These are phyloP conservation scores for Betta splendens DNA, from an alignment of 2,797 vertebrate species.

Conservation along the genomic window DNA sequence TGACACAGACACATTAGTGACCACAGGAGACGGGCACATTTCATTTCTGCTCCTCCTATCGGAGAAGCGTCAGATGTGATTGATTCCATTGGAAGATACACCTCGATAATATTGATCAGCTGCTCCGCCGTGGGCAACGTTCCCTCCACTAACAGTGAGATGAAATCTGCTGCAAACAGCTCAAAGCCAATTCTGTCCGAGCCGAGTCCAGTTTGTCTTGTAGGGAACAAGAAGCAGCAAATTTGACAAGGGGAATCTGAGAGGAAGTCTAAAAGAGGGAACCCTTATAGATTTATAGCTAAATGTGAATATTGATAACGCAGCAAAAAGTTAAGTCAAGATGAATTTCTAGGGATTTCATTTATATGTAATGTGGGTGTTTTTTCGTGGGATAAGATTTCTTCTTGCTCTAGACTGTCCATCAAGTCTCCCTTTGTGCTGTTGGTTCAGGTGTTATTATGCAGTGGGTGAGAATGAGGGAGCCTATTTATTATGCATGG, in stretches of 20 bases:
- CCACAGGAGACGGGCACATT: conserved; percentile 43
- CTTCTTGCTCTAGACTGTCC: conserved; percentile 15
- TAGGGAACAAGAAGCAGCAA: conserved; percentile 51
- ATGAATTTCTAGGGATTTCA: conserved; percentile 2
- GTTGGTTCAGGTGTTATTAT: conserved; percentile 36
- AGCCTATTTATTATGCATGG: conserved; percentile 59
- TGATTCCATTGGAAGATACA: conserved; percentile 75
- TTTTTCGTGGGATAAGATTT: conserved; percentile 8
- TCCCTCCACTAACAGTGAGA: conserved; percentile 64
- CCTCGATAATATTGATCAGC: conserved; percentile 75
- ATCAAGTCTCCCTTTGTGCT: conserved; percentile 14
- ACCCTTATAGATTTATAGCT: conserved; percentile 9
- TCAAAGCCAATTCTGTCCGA: conserved; percentile 61
- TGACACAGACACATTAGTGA: conserved; percentile 40
- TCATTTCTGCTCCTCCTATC: conserved; percentile 56
- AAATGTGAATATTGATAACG: conserved; percentile 32
- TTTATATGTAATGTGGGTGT: conserved; percentile 1
- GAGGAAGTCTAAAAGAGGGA: conserved; percentile 4
- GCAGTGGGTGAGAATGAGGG: conserved; percentile 28
- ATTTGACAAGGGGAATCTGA: conserved; percentile 45
- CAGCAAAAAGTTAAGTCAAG: conserved; percentile 2
- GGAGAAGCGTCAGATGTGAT: conserved; percentile 70
- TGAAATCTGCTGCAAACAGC: conserved; percentile 68
- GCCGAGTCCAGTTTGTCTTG: conserved; percentile 63
- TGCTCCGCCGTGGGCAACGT: conserved; percentile 56